Percentiles rank a stretch among this genome's conserved stretches.
Evolutionary conservation across 2,888 invertebrate species (phyloP).

Genomic region (Listrodromus nycthemerus): DNA sequence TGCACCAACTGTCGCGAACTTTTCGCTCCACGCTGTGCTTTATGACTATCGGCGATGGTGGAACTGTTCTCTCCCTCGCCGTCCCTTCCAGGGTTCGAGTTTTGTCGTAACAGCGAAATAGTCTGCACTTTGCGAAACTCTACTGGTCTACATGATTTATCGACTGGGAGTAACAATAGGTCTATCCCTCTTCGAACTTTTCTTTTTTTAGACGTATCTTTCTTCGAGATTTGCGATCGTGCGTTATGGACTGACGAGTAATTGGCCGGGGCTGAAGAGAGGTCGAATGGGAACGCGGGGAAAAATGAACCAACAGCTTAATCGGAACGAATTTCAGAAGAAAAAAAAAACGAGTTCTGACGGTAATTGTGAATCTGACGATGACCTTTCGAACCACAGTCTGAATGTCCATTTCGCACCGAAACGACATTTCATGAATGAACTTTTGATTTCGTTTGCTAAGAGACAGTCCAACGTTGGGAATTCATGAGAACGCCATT

Average conservation of each 20-base stretch:
- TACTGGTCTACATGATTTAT: constrained; percentile 63
- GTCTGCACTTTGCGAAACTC: constrained; percentile 45
- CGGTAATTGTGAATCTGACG: no score
- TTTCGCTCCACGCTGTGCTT: neutral
- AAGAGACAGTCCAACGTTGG: no score
- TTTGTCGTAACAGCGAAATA: constrained; percentile 61
- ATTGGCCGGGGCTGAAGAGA: constrained; percentile 44
- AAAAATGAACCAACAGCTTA: neutral
- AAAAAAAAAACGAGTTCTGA: no score
- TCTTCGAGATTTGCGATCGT: constrained; percentile 29
- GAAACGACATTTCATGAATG: neutral
- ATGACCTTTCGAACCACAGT: neutral
- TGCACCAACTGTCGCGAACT: constrained; percentile 67
- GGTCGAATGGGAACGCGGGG: neutral
- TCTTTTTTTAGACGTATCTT: neutral
- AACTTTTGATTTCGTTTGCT: no score
- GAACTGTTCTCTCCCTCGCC: neutral
- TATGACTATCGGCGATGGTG: constrained; percentile 7
- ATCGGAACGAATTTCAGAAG: neutral
- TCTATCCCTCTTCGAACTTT: neutral
- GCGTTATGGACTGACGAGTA: constrained; percentile 54
- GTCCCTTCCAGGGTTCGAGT: neutral
- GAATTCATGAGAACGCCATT: no score
- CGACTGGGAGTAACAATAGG: constrained; percentile 48
- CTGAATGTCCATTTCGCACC: neutral